Conservation (phyloP, 2,797 vertebrate genomes). For the Babyrousa celebensis region DNA sequence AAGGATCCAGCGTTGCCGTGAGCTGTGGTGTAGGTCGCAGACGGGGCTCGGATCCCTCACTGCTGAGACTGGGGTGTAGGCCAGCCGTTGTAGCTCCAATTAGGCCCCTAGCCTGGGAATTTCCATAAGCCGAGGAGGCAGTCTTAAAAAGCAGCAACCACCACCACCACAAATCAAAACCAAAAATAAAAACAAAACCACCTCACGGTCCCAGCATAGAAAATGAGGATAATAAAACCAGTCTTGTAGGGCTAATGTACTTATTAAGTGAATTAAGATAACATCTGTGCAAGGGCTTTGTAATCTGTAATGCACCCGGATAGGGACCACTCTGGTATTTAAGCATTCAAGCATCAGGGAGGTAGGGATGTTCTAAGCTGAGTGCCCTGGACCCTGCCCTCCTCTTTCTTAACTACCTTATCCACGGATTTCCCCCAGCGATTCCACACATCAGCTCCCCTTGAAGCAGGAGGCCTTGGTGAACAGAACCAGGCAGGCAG, state of each 20-base stretch:
- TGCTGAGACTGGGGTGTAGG: too few relatives aligned
- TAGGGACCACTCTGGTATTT: too few relatives aligned
- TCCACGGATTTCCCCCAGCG: neutral
- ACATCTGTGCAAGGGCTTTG: neutral
- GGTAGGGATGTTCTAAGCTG: neutral
- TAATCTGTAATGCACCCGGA: neutral
- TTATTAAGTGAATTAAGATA: neutral
- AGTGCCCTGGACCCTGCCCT: neutral
- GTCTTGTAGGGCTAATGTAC: neutral
- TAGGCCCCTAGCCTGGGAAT: too few relatives aligned
- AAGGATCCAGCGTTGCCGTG: too few relatives aligned
- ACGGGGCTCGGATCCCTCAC: too few relatives aligned
- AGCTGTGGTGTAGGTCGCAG: too few relatives aligned
- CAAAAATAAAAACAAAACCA: too few relatives aligned
- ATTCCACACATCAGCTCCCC: neutral
- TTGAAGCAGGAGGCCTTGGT: conserved; percentile 19
- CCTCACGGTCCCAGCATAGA: neutral
- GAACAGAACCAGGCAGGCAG: conserved; percentile 73
- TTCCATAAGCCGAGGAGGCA: too few relatives aligned
- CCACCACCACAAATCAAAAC: too few relatives aligned
- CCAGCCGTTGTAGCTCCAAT: too few relatives aligned
- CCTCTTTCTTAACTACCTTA: neutral
- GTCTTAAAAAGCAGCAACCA: too few relatives aligned
- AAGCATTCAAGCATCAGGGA: neutral
- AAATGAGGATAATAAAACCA: neutral